Evolutionary conservation across 2,888 invertebrate species (phyloP), one percentile per base, ranked within the genome.

Genomic region (Leptogaster cylindrica): DNA sequence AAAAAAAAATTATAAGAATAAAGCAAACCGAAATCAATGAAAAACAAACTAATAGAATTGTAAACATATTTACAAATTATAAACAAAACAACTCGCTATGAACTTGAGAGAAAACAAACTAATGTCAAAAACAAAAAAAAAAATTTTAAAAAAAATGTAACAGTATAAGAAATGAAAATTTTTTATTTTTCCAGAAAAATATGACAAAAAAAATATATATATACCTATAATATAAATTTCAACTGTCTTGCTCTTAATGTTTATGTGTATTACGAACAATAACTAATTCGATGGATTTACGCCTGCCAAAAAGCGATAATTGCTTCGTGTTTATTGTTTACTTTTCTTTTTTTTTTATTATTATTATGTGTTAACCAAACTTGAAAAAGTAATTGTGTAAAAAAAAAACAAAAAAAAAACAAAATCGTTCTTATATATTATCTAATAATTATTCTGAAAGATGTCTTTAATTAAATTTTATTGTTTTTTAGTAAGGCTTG

Each of bases 151-250:
- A n/a, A n/a, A n/a, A n/a, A n/a, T 55, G 55, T 55, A 55, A 36
- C 36, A 33, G 20, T 33, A 14, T 27, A 55, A n/a, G 12, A 14
- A 20, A 55, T 55, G 55, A 36, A 55, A 55, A 55, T 55, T 55
- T 51, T 55, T 55, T 55, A 55, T 55, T 55, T 55, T 55, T 55
- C 36, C 55, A 55, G 55, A 55, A 55, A 55, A 55, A 10, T 20
- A 55, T 27, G n/a, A 20, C 20, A 55, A 55, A 55, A 55, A 36
- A 33, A 31, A 55, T 14, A 55, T n/a, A n/a, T n/a, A n/a, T n/a
- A n/a, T n/a, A n/a, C n/a, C n/a, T n/a, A 55, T 20, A 33, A 36
- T 18, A 16, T 12, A 55, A 55, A 51, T 10, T 51, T 51, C 44
- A 28, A 48, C 23, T 18, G 52, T 55, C 52, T 55, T 55, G 55